Evolutionary conservation across 2,797 vertebrate genomes (phyloP).

Genomic region (Notolabrus celidotus): DNA sequence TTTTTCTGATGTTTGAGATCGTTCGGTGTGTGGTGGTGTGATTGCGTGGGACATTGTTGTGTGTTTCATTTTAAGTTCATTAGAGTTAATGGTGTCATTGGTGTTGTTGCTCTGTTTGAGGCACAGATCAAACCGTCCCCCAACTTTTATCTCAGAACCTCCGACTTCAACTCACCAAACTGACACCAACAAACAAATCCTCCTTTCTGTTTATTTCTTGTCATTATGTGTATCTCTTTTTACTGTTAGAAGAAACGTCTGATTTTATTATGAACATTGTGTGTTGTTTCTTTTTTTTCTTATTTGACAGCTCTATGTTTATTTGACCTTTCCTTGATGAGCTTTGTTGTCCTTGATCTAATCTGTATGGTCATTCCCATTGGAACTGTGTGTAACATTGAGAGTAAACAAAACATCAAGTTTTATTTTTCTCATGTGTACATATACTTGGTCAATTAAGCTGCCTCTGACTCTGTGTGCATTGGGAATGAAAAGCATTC

Average conservation of each 20-base stretch:
- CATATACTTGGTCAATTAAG: background rate
- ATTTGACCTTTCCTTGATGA: background rate
- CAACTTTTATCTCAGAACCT: slow-evolving; percentile 4
- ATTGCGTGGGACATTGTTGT: background rate
- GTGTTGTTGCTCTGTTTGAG: slow-evolving; percentile 24
- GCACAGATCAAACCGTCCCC: slow-evolving; percentile 6
- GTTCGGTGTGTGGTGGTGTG: background rate
- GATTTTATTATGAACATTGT: background rate
- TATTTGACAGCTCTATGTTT: background rate
- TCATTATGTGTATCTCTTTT: background rate
- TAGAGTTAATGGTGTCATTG: slow-evolving; percentile 11
- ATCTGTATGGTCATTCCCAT: background rate
- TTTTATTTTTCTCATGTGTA: background rate
- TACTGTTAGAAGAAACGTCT: background rate
- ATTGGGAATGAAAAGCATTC: too few species aligned
- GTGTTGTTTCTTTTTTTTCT: background rate
- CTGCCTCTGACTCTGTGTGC: background rate
- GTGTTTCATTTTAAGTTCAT: slow-evolving; percentile 18
- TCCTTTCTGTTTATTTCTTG: background rate
- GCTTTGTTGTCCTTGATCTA: slow-evolving; percentile 2
- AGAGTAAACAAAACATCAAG: background rate
- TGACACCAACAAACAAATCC: slow-evolving; percentile 1
- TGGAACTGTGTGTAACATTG: background rate
- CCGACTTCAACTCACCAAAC: background rate
- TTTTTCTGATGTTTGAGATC: slow-evolving; percentile 22